Conservation (phyloP, 2,113 vertebrate species). For the Argyrosomus japonicus region DNA sequence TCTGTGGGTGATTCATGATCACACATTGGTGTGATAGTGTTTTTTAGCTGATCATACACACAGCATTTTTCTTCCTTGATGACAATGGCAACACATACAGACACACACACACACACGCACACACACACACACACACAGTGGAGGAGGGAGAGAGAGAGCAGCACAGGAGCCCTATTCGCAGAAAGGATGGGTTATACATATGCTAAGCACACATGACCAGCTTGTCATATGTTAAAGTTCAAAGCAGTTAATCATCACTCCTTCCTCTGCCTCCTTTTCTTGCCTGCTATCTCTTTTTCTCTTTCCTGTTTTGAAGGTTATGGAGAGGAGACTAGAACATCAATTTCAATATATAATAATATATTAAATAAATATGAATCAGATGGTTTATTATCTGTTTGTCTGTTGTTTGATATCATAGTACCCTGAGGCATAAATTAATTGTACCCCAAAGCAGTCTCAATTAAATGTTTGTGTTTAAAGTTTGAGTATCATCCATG, state of each 20-base stretch:
- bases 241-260: slow-evolving; percentile 53
- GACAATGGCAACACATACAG: background rate
- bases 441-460: slow-evolving; percentile 6
- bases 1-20: slow-evolving; percentile 15
- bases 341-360: background rate
- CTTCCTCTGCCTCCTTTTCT: slow-evolving; percentile 2
- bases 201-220: slow-evolving; percentile 54
- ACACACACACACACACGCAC: slow-evolving; percentile 1
- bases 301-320: slow-evolving; percentile 20
- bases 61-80: background rate
- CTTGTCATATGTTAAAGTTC: slow-evolving; percentile 57
- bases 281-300: background rate
- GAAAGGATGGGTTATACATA: slow-evolving; percentile 37
- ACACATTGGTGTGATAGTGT: background rate
- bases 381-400: slow-evolving; percentile 11
- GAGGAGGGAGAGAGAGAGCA: background rate
- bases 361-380: background rate
- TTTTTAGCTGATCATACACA: slow-evolving; percentile 7
- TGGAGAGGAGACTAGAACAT: background rate
- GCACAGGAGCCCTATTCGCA: slow-evolving; percentile 22
- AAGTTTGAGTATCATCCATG: background rate
- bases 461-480: slow-evolving; percentile 8
- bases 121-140: background rate
- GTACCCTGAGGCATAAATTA: background rate
- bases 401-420: slow-evolving; percentile 13